These are phyloP conservation scores for Odobenus rosmarus DNA, from an alignment of 2,113 vertebrate genomes.

Conservation along the genomic window DNA sequence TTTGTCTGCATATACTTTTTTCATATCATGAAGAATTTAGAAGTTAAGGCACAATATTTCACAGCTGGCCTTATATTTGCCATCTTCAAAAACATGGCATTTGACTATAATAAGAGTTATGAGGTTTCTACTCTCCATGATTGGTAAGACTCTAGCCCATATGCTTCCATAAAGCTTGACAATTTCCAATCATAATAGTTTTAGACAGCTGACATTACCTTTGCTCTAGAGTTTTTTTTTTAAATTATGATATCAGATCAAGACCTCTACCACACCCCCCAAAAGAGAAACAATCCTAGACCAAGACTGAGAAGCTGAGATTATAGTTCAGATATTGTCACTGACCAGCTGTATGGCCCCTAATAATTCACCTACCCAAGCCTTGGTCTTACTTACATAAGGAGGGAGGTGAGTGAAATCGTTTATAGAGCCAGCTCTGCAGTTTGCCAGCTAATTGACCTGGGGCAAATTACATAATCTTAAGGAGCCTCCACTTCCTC, in stretches of 20 bases:
- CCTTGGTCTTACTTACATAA: constrained; percentile 8
- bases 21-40: background rate
- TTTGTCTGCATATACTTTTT: background rate
- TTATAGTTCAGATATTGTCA: background rate
- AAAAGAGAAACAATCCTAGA: background rate
- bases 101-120: background rate
- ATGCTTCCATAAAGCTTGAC: background rate
- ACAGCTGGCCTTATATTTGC: background rate
- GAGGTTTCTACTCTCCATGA: background rate
- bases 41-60: background rate
- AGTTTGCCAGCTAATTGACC: background rate
- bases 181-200: background rate
- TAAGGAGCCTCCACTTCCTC: background rate
- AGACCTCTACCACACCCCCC: background rate
- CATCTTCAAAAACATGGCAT: constrained; percentile 16
- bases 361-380: background rate
- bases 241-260: background rate
- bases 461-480: background rate
- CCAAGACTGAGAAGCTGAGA: background rate
- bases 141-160: background rate
- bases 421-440: background rate
- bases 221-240: background rate
- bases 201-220: background rate
- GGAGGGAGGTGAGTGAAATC: background rate
- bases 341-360: background rate